Evolutionary conservation across 1,140 invertebrate genomes (phyloP), one percentile per base, ranked within the genome.

Genomic region (Philotrypesis tridentata): DNA sequence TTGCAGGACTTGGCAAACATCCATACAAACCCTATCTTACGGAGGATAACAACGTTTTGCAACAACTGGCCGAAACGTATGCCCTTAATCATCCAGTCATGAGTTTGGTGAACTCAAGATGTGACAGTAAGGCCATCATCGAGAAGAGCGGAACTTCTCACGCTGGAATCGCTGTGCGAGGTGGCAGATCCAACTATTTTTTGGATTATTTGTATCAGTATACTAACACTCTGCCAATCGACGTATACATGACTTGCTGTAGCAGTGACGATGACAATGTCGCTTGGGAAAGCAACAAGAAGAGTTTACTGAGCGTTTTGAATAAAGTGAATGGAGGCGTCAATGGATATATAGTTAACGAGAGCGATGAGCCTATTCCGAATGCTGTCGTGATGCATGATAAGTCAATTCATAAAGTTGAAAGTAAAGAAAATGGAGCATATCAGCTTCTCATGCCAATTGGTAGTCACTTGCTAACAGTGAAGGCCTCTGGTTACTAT

Each of bases 311-410:
- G 14, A 86, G 79, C 25, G 72, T 91, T 0, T 80, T 92, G 7
- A 84, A 84, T 6, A 84, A 85, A 17, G 76, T 89, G 9, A 84
- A 83, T n/a, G 85, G 86, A 27, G 88, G 89, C 7, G 85, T 93
- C 65, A 86, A 88, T 87, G 94, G 95, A 74, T 93, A 93, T 79
- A 91, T 95, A 5, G 85, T 93, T 17, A 94, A 94, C 83, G 86
- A 92, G 40, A 88, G 88, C 71, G 92, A 94, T 82, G 92, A 94
- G 86, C 94, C 95, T 2, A 89, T 96, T 11, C 84, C 89, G 9
- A 90, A 93, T 81, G 94, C 94, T 23, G 85, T 92, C 77, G 83
- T 96, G 1, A 89, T 89, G 1, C 91, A 95, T 40, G 89, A 91
- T 71, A 85, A 86, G 31, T 91, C 90, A 43, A 87, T 87, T 1